phyloP scores from a whole-genome alignment of 30 jellyfish, hydroid and myxozoan species.

The Chrysaora quinquecirrha region DNA sequence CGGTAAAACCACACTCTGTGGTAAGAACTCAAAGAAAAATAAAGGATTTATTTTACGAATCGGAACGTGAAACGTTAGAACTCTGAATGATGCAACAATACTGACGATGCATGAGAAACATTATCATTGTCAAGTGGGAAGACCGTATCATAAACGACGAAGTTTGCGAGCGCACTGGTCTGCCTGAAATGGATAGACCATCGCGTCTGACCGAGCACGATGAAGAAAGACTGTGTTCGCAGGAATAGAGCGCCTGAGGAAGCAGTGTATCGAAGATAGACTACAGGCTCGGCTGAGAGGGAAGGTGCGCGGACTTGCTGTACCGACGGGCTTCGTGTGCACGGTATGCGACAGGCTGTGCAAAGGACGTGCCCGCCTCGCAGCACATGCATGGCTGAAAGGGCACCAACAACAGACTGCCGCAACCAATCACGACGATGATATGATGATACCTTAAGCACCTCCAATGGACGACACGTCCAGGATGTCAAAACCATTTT shows the following conservation, averaged over 20 bases:
- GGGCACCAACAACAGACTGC: not conserved
- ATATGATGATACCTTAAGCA: not conserved
- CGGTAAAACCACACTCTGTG: not conserved
- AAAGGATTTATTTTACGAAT: not conserved
- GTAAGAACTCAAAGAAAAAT: not conserved
- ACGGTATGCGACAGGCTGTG: not conserved
- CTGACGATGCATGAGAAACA: no score
- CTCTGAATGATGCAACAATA: not conserved
- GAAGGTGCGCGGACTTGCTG: conserved; percentile 1
- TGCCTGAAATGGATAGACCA: no score
- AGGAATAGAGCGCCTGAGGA: no score
- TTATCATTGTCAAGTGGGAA: no score
- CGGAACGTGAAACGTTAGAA: not conserved
- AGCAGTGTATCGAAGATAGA: conserved; percentile 5
- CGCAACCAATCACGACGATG: not conserved
- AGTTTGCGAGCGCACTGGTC: no score
- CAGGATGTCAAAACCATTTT: not conserved
- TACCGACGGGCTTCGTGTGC: not conserved
- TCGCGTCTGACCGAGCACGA: no score
- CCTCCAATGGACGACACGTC: not conserved
- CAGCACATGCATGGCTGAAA: not conserved
- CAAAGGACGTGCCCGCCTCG: not conserved
- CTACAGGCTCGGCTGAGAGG: conserved; percentile 7
- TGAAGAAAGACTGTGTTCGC: no score
- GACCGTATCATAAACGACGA: no score